These are phyloP conservation scores for Patella depressa DNA, from an alignment of 2,888 invertebrate species.

Conservation along the genomic window DNA sequence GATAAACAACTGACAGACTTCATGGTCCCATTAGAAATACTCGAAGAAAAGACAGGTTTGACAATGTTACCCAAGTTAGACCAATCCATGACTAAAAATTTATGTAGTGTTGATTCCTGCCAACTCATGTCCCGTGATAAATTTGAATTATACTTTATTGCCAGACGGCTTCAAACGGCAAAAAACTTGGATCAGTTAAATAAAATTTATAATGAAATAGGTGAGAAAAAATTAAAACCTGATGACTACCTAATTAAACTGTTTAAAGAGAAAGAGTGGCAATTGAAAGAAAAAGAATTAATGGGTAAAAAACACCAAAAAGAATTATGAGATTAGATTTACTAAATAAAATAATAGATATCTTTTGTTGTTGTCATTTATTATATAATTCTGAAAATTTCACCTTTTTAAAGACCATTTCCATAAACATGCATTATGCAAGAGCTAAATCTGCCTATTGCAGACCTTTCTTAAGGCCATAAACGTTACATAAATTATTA, in stretches of 20 bases:
- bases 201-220: slow-evolving; percentile 53
- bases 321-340: slow-evolving; percentile 19
- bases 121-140: slow-evolving; percentile 46
- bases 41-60: slow-evolving; percentile 56
- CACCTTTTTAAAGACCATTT: too few relatives aligned
- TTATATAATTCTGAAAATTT: too few relatives aligned
- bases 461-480: too few relatives aligned
- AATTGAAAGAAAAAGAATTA: slow-evolving; percentile 19
- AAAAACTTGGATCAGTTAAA: slow-evolving; percentile 48
- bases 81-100: slow-evolving; percentile 31
- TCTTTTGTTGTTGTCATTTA: too few relatives aligned
- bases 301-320: slow-evolving; percentile 9
- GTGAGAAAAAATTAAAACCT: slow-evolving; percentile 48
- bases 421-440: too few relatives aligned
- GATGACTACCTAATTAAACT: slow-evolving; percentile 41
- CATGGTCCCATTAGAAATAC: slow-evolving; percentile 49
- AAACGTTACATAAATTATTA: too few relatives aligned
- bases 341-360: too few relatives aligned
- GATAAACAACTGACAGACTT: slow-evolving; percentile 51
- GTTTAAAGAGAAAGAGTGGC: slow-evolving; percentile 43
- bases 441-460: too few relatives aligned
- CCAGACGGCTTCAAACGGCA: slow-evolving; percentile 51
- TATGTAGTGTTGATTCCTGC: slow-evolving; percentile 61
- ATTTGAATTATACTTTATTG: slow-evolving; percentile 56
- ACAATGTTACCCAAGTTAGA: slow-evolving; percentile 51